These are phyloP conservation scores for Cerastis rubricosa DNA, from an alignment of 2,888 invertebrate species.

Conservation along the genomic window DNA sequence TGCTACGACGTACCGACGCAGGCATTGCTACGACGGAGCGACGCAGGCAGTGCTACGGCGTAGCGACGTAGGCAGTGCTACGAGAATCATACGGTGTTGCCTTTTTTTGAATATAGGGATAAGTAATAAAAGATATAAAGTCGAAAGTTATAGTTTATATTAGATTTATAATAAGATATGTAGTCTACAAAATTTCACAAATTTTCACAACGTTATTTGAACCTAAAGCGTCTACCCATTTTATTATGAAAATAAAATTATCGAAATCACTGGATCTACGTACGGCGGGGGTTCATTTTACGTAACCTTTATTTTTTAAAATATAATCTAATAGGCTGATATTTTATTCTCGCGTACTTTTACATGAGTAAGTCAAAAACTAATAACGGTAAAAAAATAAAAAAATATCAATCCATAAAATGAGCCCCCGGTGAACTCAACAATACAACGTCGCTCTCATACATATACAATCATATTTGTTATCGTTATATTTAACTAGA, in stretches of 20 bases:
- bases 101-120: neutral
- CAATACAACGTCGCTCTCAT: constrained; percentile 72
- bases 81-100: neutral
- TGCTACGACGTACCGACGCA: constrained; percentile 16
- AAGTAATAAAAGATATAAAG: constrained; percentile 85
- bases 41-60: constrained; percentile 32
- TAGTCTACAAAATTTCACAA: constrained; percentile 91
- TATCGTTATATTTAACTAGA: constrained; percentile 91
- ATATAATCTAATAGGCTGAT: constrained; percentile 91
- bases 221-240: constrained; percentile 91
- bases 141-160: constrained; percentile 91
- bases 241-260: constrained; percentile 91
- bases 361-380: constrained; percentile 89
- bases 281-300: constrained; percentile 87
- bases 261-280: constrained; percentile 89
- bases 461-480: constrained; percentile 84
- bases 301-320: constrained; percentile 89
- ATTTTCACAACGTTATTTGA: constrained; percentile 91
- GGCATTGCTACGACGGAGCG: constrained; percentile 22
- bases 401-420: constrained; percentile 90
- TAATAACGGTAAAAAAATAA: constrained; percentile 91
- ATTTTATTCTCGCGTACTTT: constrained; percentile 86
- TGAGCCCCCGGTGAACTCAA: constrained; percentile 86
- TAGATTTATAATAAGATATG: constrained; percentile 91
- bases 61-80: constrained; percentile 46